A percentile compares a stretch with the other conserved stretches of the same genome.
Conservation (phyloP, 2,113 vertebrate genomes). For the Carettochelys insculpta region DNA sequence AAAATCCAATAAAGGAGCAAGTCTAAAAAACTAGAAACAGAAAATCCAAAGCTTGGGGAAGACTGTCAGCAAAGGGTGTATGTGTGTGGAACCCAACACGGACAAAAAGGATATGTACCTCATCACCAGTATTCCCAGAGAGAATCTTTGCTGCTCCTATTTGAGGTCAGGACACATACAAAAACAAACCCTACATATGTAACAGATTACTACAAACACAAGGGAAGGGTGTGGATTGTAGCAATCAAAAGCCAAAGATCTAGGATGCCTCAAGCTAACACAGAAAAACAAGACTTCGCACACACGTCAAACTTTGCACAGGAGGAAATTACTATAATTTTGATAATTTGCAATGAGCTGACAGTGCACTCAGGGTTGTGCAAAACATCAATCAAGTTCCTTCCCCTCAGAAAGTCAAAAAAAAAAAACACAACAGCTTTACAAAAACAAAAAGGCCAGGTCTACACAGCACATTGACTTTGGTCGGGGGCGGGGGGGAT, state of each 20-base stretch:
- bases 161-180: neutral
- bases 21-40: neutral
- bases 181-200: slow-evolving; percentile 58
- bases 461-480: neutral
- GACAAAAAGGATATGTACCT: slow-evolving; percentile 45
- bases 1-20: neutral
- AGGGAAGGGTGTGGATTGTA: slow-evolving; percentile 61
- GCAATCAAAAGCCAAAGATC: slow-evolving; percentile 55
- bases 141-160: slow-evolving; percentile 46
- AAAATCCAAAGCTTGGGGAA: neutral
- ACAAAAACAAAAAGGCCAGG: neutral
- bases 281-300: neutral
- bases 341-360: neutral
- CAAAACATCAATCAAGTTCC: slow-evolving; percentile 27
- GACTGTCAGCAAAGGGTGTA: neutral
- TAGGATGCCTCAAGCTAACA: slow-evolving; percentile 30
- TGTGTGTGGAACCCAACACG: too few relatives aligned
- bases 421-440: neutral
- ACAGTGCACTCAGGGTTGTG: neutral
- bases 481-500: neutral
- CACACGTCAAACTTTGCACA: slow-evolving; percentile 13
- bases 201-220: slow-evolving; percentile 55
- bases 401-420: neutral
- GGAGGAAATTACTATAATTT: neutral
- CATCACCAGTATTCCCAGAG: slow-evolving; percentile 46